phyloP scores from a whole-genome alignment of 2,797 vertebrate species.

The Gephyroberyx darwinii region DNA sequence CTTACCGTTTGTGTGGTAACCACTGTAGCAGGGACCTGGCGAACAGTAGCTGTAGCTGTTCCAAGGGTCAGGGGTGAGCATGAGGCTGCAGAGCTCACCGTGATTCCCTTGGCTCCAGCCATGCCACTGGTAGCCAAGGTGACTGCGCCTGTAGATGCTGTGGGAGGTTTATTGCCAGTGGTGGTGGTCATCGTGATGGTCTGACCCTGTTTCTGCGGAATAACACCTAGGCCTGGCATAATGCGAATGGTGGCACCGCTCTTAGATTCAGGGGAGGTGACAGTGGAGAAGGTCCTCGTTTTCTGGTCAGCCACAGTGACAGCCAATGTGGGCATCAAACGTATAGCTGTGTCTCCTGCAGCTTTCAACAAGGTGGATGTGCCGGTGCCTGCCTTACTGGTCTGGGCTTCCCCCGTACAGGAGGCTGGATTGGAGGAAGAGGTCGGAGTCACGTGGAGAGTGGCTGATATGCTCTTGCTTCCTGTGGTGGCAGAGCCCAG shows the following conservation, averaged over 20 bases:
- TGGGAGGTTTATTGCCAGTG: conserved; percentile 71
- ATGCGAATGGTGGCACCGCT: conserved; percentile 91
- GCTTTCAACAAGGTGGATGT: conserved; percentile 86
- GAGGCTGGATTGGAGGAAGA: conserved; percentile 68
- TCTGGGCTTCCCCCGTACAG: conserved; percentile 78
- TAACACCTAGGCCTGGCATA: conserved; percentile 93
- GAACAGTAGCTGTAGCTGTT: conserved; percentile 85
- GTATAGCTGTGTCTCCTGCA: conserved; percentile 85
- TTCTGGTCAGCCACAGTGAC: conserved; percentile 92
- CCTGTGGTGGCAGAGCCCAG: conserved; percentile 80
- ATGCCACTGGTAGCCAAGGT: conserved; percentile 87
- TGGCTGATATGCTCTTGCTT: conserved; percentile 93
- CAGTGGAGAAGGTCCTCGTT: conserved; percentile 83
- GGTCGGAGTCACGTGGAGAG: conserved; percentile 86
- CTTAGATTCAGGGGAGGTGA: conserved; percentile 87
- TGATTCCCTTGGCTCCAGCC: conserved; percentile 86
- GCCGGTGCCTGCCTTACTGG: conserved; percentile 72
- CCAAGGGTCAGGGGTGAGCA: conserved; percentile 86
- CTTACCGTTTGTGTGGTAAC: conserved; percentile 92
- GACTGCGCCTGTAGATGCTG: conserved; percentile 80
- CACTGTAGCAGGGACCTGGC: conserved; percentile 92
- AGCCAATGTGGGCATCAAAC: conserved; percentile 94
- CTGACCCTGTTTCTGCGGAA: conserved; percentile 92
- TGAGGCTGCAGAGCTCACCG: conserved; percentile 83
- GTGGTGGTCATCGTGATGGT: conserved; percentile 89